Evolutionary conservation across 2,797 vertebrate genomes (phyloP).

Genomic region (Vireo griseus): DNA sequence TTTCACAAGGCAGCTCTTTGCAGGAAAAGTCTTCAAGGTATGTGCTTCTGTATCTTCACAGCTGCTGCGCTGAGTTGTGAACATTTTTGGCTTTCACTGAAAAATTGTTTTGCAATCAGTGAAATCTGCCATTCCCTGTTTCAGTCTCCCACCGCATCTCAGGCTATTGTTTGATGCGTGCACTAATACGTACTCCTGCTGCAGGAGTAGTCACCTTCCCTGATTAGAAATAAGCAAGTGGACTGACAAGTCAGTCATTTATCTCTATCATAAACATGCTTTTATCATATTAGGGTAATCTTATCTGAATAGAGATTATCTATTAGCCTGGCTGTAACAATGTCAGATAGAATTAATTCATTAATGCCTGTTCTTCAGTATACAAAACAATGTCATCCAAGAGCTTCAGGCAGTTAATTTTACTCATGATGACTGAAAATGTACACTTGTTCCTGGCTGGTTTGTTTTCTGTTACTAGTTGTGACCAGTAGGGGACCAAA

Average conservation of each 20-base stretch:
- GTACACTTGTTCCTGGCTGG: background rate
- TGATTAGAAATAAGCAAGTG: background rate
- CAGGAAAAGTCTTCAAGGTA: background rate
- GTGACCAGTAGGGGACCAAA: background rate
- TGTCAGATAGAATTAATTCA: background rate
- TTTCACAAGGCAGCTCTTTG: background rate
- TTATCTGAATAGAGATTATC: background rate
- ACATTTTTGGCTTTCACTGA: background rate
- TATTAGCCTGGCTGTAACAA: background rate
- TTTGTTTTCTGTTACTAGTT: background rate
- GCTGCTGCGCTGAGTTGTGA: accelerated
- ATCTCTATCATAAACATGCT: background rate
- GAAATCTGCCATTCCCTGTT: background rate
- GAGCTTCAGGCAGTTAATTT: background rate
- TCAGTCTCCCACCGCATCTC: background rate
- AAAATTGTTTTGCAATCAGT: background rate
- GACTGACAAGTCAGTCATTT: background rate
- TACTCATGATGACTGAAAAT: background rate
- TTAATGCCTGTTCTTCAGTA: background rate
- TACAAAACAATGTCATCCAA: background rate
- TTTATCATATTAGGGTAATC: background rate
- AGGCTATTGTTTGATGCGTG: background rate
- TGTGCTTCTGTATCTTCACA: background rate
- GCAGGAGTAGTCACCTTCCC: background rate
- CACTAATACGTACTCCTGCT: background rate